Percentiles rank a stretch among this genome's conserved stretches.
Conservation (phyloP, 2,113 vertebrate genomes). For the Mustelus asterias region DNA sequence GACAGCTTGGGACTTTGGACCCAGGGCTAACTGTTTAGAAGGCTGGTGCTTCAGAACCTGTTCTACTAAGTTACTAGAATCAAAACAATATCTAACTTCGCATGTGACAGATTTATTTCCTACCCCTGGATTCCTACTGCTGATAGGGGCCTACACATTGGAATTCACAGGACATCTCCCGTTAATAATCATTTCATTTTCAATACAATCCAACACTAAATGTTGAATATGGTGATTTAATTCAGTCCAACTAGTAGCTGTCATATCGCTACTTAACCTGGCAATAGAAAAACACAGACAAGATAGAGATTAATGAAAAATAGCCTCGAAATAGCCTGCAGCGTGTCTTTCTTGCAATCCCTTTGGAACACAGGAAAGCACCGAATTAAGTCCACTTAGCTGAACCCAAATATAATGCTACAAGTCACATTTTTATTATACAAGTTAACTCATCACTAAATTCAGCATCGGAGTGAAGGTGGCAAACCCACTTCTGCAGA, state of each 20-base stretch:
- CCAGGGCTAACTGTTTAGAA: not conserved
- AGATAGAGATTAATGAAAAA: not conserved
- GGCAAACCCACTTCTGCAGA: not conserved
- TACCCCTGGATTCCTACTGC: not conserved
- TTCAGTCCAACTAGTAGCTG: not conserved
- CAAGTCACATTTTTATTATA: not conserved
- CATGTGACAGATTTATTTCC: not conserved
- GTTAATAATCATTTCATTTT: not conserved
- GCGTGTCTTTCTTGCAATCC: not conserved
- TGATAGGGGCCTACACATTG: not conserved
- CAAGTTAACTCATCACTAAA: not conserved
- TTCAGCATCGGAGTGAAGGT: not conserved
- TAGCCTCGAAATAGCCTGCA: not conserved
- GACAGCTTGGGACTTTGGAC: not conserved
- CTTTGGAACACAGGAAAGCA: not conserved
- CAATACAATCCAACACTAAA: not conserved
- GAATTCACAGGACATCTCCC: not conserved
- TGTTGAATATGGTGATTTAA: not conserved
- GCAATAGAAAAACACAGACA: not conserved
- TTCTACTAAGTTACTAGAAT: not conserved
- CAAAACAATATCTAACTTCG: not conserved
- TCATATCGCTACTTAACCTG: not conserved
- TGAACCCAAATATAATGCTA: not conserved
- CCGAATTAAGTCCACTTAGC: not conserved
- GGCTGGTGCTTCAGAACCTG: not conserved